These are phyloP conservation scores for Sitophilus oryzae DNA, from an alignment of 1,140 invertebrate genomes.

Conservation along the genomic window DNA sequence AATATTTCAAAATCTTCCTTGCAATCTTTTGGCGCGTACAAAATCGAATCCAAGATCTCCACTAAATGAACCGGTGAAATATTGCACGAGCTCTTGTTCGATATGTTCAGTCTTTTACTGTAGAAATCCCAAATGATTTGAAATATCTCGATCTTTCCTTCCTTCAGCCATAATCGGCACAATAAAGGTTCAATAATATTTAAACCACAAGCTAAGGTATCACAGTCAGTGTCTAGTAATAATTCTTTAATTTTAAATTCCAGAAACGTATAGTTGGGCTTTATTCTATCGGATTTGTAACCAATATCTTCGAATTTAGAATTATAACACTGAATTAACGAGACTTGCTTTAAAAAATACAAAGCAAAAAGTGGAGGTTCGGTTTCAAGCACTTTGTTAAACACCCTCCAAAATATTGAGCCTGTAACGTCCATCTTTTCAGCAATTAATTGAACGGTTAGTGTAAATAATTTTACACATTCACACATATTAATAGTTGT, in stretches of 20 bases:
- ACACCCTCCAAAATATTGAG: slow-evolving; percentile 29
- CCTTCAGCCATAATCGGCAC: slow-evolving; percentile 31
- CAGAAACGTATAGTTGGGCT: slow-evolving; percentile 30
- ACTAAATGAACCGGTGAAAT: slow-evolving; percentile 19
- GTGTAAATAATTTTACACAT: slow-evolving; percentile 29
- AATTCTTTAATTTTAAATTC: slow-evolving; percentile 27
- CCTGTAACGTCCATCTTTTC: slow-evolving; percentile 16
- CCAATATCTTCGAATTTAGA: slow-evolving; percentile 14
- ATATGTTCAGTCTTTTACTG: slow-evolving; percentile 35
- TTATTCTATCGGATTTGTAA: slow-evolving; percentile 16
- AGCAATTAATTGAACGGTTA: slow-evolving; percentile 21
- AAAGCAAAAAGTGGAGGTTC: slow-evolving; percentile 24
- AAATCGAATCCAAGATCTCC: slow-evolving; percentile 25
- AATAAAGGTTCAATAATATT: slow-evolving; percentile 31
- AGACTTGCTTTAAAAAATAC: slow-evolving; percentile 26
- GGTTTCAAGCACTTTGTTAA: slow-evolving; percentile 26
- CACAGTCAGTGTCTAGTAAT: slow-evolving; percentile 14
- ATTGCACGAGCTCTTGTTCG: slow-evolving; percentile 19
- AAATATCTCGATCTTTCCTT: slow-evolving; percentile 31
- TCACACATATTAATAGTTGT: slow-evolving; percentile 20
- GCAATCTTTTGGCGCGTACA: slow-evolving; percentile 22
- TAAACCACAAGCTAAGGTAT: slow-evolving; percentile 24
- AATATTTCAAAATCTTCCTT: slow-evolving; percentile 36
- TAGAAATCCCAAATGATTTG: slow-evolving; percentile 37
- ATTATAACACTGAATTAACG: slow-evolving; percentile 16